phyloP scores from a whole-genome alignment of 1,140 invertebrate species.

The Oncopodura yosiiana region DNA sequence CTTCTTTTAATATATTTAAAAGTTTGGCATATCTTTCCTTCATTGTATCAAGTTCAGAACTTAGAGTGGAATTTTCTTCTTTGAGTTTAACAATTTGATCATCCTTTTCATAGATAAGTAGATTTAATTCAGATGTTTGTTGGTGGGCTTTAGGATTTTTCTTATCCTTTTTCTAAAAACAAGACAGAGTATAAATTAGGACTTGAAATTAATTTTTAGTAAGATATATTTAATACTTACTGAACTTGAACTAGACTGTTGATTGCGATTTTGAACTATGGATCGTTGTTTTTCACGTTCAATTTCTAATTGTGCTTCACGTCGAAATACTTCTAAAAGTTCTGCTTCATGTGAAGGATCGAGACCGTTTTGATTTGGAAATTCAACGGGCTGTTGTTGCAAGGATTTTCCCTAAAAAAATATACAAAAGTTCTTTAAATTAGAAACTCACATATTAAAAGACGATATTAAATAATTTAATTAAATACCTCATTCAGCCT shows the following conservation, averaged over 20 bases:
- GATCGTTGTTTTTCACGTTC: constrained; percentile 18
- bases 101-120: background rate
- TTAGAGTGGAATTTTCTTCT: constrained; percentile 12
- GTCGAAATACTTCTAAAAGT: constrained; percentile 16
- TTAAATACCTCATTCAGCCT: constrained; percentile 7
- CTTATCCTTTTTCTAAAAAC: too few species aligned
- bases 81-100: background rate
- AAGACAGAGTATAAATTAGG: too few species aligned
- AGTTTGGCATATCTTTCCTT: constrained; percentile 24
- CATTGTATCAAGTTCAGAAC: constrained; percentile 10
- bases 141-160: too few species aligned
- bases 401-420: background rate
- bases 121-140: too few species aligned
- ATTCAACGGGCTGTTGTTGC: background rate
- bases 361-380: constrained; percentile 6
- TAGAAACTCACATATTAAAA: too few species aligned
- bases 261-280: constrained; percentile 19
- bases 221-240: too few species aligned
- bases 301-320: constrained; percentile 23
- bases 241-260: too few species aligned
- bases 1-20: constrained; percentile 8
- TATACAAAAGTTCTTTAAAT: too few species aligned
- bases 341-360: constrained; percentile 8
- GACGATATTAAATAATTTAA: background rate
- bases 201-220: too few species aligned